Percentiles rank a stretch among this genome's conserved stretches.
Conservation (phyloP, 2,797 vertebrate species). For the Borostomias antarcticus region DNA sequence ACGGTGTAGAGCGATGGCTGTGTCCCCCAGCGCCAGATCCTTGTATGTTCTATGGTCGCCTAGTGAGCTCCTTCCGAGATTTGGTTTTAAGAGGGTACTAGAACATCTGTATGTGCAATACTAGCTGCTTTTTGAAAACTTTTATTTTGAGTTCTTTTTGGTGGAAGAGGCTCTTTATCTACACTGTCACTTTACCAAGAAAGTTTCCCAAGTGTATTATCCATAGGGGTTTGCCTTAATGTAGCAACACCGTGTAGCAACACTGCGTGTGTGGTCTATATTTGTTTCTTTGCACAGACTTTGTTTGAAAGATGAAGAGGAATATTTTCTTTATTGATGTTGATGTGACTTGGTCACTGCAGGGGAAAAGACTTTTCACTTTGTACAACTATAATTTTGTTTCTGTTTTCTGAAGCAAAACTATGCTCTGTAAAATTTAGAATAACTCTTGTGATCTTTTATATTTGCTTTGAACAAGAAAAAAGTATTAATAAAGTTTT, state of each 20-base stretch:
- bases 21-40: slow-evolving; percentile 46
- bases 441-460: slow-evolving; percentile 61
- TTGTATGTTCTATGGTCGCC: slow-evolving; percentile 70
- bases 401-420: slow-evolving; percentile 95
- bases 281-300: slow-evolving; percentile 85
- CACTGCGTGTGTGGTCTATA: slow-evolving; percentile 76
- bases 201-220: slow-evolving; percentile 82
- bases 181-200: slow-evolving; percentile 96
- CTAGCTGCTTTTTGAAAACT: slow-evolving; percentile 82
- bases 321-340: slow-evolving; percentile 78
- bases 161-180: slow-evolving; percentile 45
- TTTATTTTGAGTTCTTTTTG: slow-evolving; percentile 52
- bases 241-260: slow-evolving; percentile 91
- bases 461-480: slow-evolving; percentile 70
- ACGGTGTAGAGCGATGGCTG: slow-evolving; percentile 7
- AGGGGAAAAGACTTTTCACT: slow-evolving; percentile 88
- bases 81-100: slow-evolving; percentile 74
- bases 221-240: slow-evolving; percentile 90
- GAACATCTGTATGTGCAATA: slow-evolving; percentile 89
- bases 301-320: slow-evolving; percentile 73
- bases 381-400: slow-evolving; percentile 88
- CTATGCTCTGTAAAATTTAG: slow-evolving; percentile 82
- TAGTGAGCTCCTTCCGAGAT: slow-evolving; percentile 66
- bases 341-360: slow-evolving; percentile 83
- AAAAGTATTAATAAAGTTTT: slow-evolving; percentile 80